Conservation (phyloP, 1,140 invertebrate species). For the Tetraneura akinire region DNA sequence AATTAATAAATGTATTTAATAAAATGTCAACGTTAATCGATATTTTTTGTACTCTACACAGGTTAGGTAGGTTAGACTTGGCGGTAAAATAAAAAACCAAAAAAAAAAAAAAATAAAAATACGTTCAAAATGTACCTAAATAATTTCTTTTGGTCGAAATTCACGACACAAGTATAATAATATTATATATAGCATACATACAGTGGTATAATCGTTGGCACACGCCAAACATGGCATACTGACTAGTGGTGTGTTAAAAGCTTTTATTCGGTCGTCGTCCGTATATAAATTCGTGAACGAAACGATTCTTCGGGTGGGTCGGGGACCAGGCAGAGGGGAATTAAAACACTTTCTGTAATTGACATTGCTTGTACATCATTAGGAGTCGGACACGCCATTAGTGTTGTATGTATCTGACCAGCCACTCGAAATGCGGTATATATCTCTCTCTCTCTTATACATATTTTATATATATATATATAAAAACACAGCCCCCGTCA, state of each 20-base stretch:
- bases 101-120: too few species aligned
- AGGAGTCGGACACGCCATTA: slow-evolving; percentile 46
- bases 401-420: slow-evolving; percentile 10
- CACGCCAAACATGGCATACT: neutral
- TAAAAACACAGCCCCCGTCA: slow-evolving; percentile 7
- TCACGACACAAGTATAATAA: neutral
- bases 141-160: neutral
- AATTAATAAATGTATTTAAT: too few species aligned
- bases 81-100: too few species aligned
- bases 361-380: slow-evolving; percentile 50
- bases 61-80: too few species aligned
- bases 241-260: slow-evolving; percentile 4
- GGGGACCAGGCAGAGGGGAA: slow-evolving; percentile 3
- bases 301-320: neutral
- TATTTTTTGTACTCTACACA: too few species aligned
- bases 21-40: too few species aligned
- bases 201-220: slow-evolving; percentile 11
- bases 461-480: too few species aligned
- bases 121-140: too few species aligned
- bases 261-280: slow-evolving; percentile 11
- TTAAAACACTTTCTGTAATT: slow-evolving; percentile 50
- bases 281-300: neutral
- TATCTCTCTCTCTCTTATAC: neutral
- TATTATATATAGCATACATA: too few species aligned
- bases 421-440: slow-evolving; percentile 10